Conservation (phyloP, 2,888 invertebrate species). For the Harpalus rufipes region DNA sequence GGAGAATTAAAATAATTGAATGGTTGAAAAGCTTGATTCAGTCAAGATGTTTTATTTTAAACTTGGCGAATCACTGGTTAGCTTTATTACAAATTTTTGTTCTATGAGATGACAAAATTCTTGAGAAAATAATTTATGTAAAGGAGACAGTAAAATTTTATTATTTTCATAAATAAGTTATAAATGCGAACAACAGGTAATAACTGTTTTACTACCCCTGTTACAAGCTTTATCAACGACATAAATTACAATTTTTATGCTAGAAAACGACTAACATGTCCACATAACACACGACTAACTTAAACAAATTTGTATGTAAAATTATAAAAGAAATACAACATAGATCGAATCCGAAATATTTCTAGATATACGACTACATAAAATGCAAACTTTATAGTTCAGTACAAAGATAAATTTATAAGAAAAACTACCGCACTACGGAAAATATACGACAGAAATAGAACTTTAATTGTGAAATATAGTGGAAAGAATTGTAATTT, state of each 20-base stretch:
- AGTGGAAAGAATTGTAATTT: not conserved
- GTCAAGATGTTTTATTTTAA: too few relatives aligned
- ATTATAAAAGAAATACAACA: slow-evolving; percentile 2
- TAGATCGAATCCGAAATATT: slow-evolving; percentile 1
- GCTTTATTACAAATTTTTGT: too few relatives aligned
- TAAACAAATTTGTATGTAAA: not conserved
- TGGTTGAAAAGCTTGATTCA: too few relatives aligned
- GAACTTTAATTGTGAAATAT: not conserved
- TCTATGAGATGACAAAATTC: too few relatives aligned
- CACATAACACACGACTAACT: slow-evolving; percentile 7
- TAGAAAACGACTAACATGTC: not conserved
- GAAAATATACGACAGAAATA: not conserved
- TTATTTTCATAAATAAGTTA: slow-evolving; percentile 23
- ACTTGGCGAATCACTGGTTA: too few relatives aligned
- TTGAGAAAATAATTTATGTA: not conserved
- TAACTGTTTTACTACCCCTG: slow-evolving; percentile 8
- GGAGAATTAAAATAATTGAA: too few relatives aligned
- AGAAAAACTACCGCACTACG: not conserved
- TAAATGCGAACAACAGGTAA: slow-evolving; percentile 1
- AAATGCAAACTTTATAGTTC: slow-evolving; percentile 6
- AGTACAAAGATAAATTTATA: not conserved
- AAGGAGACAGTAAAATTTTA: not conserved
- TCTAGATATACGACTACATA: not conserved
- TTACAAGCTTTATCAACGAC: not conserved
- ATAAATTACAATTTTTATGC: slow-evolving; percentile 19